Percentiles rank a stretch among this genome's conserved stretches.
Conservation (phyloP, 2,113 vertebrate genomes). For the Axis porcinus region DNA sequence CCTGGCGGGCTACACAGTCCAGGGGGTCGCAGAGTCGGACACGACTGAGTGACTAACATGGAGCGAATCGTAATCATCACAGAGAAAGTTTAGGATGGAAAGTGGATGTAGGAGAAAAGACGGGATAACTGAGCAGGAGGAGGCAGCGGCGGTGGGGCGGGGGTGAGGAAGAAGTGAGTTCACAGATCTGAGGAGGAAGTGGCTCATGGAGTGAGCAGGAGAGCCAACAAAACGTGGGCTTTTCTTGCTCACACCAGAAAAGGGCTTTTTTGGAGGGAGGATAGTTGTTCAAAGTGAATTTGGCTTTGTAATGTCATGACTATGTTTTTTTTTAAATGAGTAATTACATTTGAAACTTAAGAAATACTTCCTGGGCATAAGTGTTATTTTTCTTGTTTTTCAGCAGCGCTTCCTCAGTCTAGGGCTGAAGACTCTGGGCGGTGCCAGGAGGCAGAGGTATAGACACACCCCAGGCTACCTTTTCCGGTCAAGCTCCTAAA, state of each 20-base stretch:
- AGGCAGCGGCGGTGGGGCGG: fast-evolving
- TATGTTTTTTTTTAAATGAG: background rate
- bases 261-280: background rate
- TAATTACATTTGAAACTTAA: background rate
- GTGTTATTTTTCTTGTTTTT: background rate
- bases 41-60: too few relatives aligned
- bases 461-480: fast-evolving
- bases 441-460: background rate
- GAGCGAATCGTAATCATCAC: too few relatives aligned
- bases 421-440: fast-evolving
- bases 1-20: too few relatives aligned
- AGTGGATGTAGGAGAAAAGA: too few relatives aligned
- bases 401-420: background rate
- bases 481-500: background rate
- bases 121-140: background rate
- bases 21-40: too few relatives aligned
- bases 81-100: too few relatives aligned
- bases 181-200: background rate
- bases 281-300: background rate
- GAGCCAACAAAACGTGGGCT: background rate
- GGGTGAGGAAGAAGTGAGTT: background rate
- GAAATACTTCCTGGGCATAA: background rate
- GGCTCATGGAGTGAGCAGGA: background rate
- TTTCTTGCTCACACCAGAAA: background rate
- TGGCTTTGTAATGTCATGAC: background rate